These are phyloP conservation scores for Goniozus legneri DNA, from an alignment of 1,140 invertebrate species.

Conservation along the genomic window DNA sequence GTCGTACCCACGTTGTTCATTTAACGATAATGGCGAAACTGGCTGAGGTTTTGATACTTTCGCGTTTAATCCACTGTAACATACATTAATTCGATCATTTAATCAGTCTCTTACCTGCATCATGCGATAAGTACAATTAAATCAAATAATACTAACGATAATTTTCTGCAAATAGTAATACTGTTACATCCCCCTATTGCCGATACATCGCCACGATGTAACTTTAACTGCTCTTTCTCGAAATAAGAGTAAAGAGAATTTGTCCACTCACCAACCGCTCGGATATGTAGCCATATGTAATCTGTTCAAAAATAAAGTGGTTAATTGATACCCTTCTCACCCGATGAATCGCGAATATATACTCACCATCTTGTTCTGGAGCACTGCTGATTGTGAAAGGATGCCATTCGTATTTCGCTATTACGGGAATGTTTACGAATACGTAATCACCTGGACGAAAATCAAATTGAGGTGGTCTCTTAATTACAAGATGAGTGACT, in stretches of 20 bases:
- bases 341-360: no score
- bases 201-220: slow-evolving; percentile 62
- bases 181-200: slow-evolving; percentile 29
- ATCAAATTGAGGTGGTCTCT: slow-evolving; percentile 78
- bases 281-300: slow-evolving; percentile 90
- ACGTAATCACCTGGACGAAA: slow-evolving; percentile 93
- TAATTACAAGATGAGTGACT: slow-evolving; percentile 85
- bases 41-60: no score
- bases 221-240: slow-evolving; percentile 71
- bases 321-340: no score
- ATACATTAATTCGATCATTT: no score
- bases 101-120: no score
- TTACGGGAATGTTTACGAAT: slow-evolving; percentile 88
- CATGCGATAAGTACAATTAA: slow-evolving; percentile 4
- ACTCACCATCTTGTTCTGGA: slow-evolving; percentile 83
- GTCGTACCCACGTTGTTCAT: slow-evolving; percentile 25
- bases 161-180: background rate
- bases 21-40: slow-evolving; percentile 14
- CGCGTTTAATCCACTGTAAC: no score
- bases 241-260: slow-evolving; percentile 87
- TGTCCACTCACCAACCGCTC: slow-evolving; percentile 93
- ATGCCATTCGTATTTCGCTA: slow-evolving; percentile 95
- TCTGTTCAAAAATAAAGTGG: slow-evolving; percentile 56
- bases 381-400: slow-evolving; percentile 95
- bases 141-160: slow-evolving; percentile 32